Evolutionary conservation across 2,113 vertebrate genomes (phyloP), one percentile per base, ranked within the genome.

Genomic region (Carassius auratus): DNA sequence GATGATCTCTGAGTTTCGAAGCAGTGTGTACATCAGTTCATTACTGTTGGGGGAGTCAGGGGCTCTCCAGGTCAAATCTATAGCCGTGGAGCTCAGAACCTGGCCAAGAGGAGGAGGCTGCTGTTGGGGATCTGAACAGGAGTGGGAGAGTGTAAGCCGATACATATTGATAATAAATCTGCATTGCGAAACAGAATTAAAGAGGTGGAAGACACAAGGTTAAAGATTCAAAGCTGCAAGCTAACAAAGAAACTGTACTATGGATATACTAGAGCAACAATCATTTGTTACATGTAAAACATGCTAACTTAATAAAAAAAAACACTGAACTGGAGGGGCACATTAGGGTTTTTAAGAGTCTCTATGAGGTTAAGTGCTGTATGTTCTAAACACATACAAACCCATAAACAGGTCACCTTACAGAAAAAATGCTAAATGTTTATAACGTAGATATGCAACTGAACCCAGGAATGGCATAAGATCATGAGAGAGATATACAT

Each of bases 11-110:
- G 87, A 94, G 87, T 97, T 92, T 84, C 96, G 95, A 87, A 96
- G 93, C 19, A 99, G 91, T 26, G 91, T 93, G 89, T 97, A 98
- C 87, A 89, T 91, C 66, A 99, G 94, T 78, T 36, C 89, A 88
- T 96, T 95, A 87, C 95, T 96, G 92, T 97, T 97, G 80, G 98
- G 96, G 84, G 95, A 97, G 87, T 97, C 97, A 2, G 97, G 97
- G 17, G 96, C 93, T 87, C 87, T 93, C 98, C 97, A 99, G 0
- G 89, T 94, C 19, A 99, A 92, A 86, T 10, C 91, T 86, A 98
- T 94, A 77, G 94, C 89, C 48, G 95, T 96, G 89, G 94, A 96
- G 91, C 92, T 97, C 76, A 96, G 88, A 90, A 94, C 90, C 77
- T 91, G 86, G 91, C 94, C 97, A 90, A 88, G 89, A 66, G 97